These are phyloP conservation scores for Caenorhabditis doughertyi DNA, from an alignment of 2,888 invertebrate genomes.

Conservation along the genomic window DNA sequence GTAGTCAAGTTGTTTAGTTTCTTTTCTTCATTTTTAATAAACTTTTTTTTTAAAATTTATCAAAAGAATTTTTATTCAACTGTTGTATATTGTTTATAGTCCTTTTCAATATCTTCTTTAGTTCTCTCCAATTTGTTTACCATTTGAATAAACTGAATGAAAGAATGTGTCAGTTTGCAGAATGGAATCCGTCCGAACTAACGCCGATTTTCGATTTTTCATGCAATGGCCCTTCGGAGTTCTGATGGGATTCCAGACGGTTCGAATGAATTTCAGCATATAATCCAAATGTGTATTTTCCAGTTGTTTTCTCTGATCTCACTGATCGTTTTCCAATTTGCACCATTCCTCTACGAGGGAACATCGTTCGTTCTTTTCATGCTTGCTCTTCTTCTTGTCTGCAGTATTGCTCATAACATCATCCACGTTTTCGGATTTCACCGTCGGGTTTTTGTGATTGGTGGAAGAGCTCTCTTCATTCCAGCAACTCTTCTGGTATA, in stretches of 20 bases:
- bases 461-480: conserved; percentile 46
- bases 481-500: conserved; percentile 63
- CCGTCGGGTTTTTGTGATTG: conserved; percentile 50
- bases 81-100: background rate
- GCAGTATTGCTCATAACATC: conserved; percentile 59
- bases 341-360: conserved; percentile 67
- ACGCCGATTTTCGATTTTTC: conserved; percentile 68
- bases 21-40: conserved; percentile 4
- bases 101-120: conserved; percentile 16
- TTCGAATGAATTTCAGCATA: conserved; percentile 24
- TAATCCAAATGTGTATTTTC: background rate
- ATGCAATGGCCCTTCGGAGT: conserved; percentile 72
- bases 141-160: conserved; percentile 17
- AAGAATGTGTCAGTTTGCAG: conserved; percentile 36
- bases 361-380: conserved; percentile 49
- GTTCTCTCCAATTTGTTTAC: conserved; percentile 11
- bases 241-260: conserved; percentile 69
- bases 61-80: background rate
- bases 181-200: conserved; percentile 54
- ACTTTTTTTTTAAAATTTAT: background rate
- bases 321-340: conserved; percentile 58
- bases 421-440: conserved; percentile 69
- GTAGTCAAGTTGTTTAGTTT: background rate
- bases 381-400: conserved; percentile 53
- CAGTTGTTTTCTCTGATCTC: conserved; percentile 60